Percentiles rank a stretch among this genome's conserved stretches.
phyloP scores from a whole-genome alignment of 2,888 invertebrate species.

The Pammene fasciana region DNA sequence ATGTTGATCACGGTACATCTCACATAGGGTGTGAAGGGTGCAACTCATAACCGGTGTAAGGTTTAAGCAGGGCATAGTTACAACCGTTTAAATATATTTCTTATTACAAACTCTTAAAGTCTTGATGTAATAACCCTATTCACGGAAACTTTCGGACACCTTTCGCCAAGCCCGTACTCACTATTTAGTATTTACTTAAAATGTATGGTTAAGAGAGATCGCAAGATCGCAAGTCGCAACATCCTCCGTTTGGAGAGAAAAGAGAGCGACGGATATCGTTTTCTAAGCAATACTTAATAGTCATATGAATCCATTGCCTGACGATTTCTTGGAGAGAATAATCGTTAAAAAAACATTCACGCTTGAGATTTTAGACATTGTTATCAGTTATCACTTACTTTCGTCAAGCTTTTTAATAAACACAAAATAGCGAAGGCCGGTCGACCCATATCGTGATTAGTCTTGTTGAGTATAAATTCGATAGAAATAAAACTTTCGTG shows the following conservation, averaged over 20 bases:
- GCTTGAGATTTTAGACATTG: not conserved
- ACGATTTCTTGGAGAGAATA: constrained; percentile 4
- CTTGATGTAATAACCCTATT: not conserved
- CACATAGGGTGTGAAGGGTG: not conserved
- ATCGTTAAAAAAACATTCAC: not conserved
- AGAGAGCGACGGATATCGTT: constrained; percentile 13
- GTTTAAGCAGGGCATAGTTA: not conserved
- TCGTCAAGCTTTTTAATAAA: no score
- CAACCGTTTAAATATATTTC: not conserved
- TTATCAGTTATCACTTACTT: not conserved
- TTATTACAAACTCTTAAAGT: not conserved
- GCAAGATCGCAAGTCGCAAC: no score
- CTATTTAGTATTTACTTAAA: constrained; percentile 26
- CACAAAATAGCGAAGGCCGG: no score
- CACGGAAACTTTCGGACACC: constrained; percentile 26
- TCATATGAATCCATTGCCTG: not conserved
- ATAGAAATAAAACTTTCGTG: no score
- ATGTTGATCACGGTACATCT: constrained; percentile 7
- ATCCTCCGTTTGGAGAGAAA: constrained; percentile 20
- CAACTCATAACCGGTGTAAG: not conserved
- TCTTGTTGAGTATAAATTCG: no score
- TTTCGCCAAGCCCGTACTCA: constrained; percentile 25
- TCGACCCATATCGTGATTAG: no score
- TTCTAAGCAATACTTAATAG: constrained; percentile 13
- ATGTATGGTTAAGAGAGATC: constrained; percentile 40